Conservation (phyloP, 2,113 vertebrate genomes). For the Rhynchomys soricoides region DNA sequence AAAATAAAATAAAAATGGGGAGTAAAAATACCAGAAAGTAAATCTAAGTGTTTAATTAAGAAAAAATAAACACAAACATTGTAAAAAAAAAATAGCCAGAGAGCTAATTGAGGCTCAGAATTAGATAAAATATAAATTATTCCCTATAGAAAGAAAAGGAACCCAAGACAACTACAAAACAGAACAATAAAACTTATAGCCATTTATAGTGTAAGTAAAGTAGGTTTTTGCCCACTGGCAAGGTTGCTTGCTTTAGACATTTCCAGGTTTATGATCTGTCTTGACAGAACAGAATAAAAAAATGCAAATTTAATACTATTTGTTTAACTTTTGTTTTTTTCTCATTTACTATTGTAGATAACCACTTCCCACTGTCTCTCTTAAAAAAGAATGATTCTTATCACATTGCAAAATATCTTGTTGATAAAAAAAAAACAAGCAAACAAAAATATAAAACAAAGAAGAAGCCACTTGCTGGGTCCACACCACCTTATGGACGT, state of each 20-base stretch:
- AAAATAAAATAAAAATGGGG: conserved; percentile 71
- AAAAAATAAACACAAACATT: conserved; percentile 65
- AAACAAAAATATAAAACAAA: background rate
- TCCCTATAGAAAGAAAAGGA: conserved; percentile 75
- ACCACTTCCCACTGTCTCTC: background rate
- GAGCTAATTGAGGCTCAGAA: conserved; percentile 75
- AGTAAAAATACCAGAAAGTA: conserved; percentile 67
- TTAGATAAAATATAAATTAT: conserved; percentile 79
- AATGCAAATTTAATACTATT: conserved; percentile 47
- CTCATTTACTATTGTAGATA: conserved; percentile 26
- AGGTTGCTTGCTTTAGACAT: conserved; percentile 67
- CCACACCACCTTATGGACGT: background rate
- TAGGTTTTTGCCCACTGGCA: conserved; percentile 72
- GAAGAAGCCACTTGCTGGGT: background rate
- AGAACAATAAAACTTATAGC: conserved; percentile 76
- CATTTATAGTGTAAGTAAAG: conserved; percentile 74
- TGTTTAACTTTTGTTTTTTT: conserved; percentile 30
- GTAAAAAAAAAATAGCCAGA: conserved; percentile 73
- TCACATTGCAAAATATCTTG: background rate
- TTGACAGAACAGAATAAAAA: conserved; percentile 70
- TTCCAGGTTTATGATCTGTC: conserved; percentile 82
- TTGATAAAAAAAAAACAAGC: background rate
- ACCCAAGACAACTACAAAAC: conserved; percentile 62
- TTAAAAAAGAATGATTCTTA: background rate
- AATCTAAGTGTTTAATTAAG: conserved; percentile 70